Percentiles rank a stretch among this genome's conserved stretches.
These are phyloP conservation scores for Acromyrmex echinatior DNA, from an alignment of 1,140 invertebrate species.

Conservation along the genomic window DNA sequence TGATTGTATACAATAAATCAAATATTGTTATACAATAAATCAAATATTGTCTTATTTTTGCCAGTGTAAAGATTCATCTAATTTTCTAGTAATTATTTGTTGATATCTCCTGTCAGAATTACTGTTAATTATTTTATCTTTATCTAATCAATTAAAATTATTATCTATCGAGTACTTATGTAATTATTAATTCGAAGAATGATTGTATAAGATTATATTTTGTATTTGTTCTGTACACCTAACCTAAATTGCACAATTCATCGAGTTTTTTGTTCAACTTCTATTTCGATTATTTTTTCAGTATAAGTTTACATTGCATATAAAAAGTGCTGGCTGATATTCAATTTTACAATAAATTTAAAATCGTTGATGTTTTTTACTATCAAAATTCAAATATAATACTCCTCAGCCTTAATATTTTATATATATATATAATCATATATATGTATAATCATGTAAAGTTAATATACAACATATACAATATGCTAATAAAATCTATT, in stretches of 20 bases:
- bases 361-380: slow-evolving; percentile 44
- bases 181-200: slow-evolving; percentile 29
- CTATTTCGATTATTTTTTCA: slow-evolving; percentile 1
- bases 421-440: neutral
- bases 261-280: slow-evolving; percentile 6
- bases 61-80: slow-evolving; percentile 40
- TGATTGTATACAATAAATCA: slow-evolving; percentile 50
- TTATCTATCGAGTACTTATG: slow-evolving; percentile 3
- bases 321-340: slow-evolving; percentile 69
- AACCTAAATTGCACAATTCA: slow-evolving; percentile 38
- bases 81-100: slow-evolving; percentile 13
- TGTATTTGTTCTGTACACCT: slow-evolving; percentile 35
- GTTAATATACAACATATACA: slow-evolving; percentile 45
- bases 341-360: slow-evolving; percentile 64
- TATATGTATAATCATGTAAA: neutral
- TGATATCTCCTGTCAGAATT: neutral
- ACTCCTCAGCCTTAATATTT: slow-evolving; percentile 19
- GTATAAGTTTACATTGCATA: slow-evolving; percentile 52
- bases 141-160: slow-evolving; percentile 50
- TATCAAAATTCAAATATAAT: slow-evolving; percentile 32
- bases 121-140: slow-evolving; percentile 14
- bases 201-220: slow-evolving; percentile 12
- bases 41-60: slow-evolving; percentile 61
- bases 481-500: slow-evolving; percentile 41
- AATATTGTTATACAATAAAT: slow-evolving; percentile 65